These are phyloP conservation scores for Centropus bengalensis DNA, from an alignment of 2,113 vertebrate species.

Conservation along the genomic window DNA sequence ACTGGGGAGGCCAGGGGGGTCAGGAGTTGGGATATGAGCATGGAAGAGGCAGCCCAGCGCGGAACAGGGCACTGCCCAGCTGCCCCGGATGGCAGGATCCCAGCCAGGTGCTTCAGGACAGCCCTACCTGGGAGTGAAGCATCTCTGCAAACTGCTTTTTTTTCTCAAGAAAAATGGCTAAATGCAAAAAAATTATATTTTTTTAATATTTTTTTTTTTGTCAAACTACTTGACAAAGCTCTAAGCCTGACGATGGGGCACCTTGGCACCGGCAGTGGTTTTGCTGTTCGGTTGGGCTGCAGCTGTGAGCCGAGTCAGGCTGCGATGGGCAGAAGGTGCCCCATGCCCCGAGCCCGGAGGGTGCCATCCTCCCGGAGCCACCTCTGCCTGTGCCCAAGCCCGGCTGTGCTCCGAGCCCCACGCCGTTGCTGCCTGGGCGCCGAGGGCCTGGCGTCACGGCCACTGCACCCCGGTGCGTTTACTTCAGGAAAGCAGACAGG, in stretches of 20 bases:
- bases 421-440: accelerated
- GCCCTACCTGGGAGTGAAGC: background rate
- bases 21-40: background rate
- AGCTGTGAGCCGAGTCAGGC: background rate
- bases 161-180: background rate
- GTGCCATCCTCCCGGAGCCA: background rate
- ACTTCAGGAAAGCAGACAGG: conserved; percentile 17
- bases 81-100: background rate
- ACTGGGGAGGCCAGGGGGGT: background rate
- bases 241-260: background rate
- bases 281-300: accelerated
- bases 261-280: background rate
- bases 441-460: background rate
- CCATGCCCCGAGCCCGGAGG: accelerated
- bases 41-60: accelerated
- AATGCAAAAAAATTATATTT: background rate
- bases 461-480: background rate
- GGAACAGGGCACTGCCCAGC: accelerated
- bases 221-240: background rate
- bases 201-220: background rate
- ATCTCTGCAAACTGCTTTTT: background rate
- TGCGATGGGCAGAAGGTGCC: background rate
- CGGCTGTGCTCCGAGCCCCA: accelerated
- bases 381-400: accelerated
- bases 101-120: background rate